These are phyloP conservation scores for Halocaridina rubra DNA, from an alignment of 2,888 invertebrate genomes.

Conservation along the genomic window DNA sequence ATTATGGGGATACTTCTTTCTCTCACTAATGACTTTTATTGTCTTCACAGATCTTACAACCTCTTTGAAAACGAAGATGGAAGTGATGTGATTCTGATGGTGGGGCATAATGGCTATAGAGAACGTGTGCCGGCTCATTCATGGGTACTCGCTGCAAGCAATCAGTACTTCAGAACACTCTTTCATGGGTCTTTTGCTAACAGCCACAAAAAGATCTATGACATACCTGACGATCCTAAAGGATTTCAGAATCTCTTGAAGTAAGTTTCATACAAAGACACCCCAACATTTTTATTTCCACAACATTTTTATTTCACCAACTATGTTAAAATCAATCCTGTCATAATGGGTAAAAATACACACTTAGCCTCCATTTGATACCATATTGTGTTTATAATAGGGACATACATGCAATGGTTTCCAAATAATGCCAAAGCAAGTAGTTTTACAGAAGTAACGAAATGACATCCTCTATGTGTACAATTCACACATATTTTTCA, in stretches of 20 bases:
- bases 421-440: no score
- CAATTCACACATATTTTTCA: background rate
- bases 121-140: conserved; percentile 77
- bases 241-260: conserved; percentile 60
- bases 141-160: conserved; percentile 74
- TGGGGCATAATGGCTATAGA: conserved; percentile 69
- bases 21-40: background rate
- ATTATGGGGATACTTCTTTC: no score
- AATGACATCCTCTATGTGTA: background rate
- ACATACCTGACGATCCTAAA: conserved; percentile 54
- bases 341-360: no score
- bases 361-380: no score
- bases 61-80: conserved; percentile 66
- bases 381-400: no score
- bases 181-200: conserved; percentile 70
- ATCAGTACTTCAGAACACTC: conserved; percentile 76
- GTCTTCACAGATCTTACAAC: conserved; percentile 48
- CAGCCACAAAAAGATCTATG: conserved; percentile 64
- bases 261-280: no score
- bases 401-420: no score
- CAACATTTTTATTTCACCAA: no score
- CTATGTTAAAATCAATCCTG: no score
- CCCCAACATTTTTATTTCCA: no score
- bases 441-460: no score
- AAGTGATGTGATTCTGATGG: conserved; percentile 76